Percentiles rank a stretch among this genome's conserved stretches.
Conservation (phyloP, 1,140 invertebrate species). For the Dendrolimus punctatus region DNA sequence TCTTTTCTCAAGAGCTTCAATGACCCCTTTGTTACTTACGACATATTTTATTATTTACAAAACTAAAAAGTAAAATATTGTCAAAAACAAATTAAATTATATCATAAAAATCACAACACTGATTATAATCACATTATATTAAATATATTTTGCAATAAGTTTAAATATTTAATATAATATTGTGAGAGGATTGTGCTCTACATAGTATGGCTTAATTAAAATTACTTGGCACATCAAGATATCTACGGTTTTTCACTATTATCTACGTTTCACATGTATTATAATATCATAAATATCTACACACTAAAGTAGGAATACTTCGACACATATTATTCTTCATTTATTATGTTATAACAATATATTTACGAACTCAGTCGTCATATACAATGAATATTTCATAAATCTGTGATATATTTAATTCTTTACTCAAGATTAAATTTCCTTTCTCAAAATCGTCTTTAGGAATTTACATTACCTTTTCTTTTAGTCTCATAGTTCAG, state of each 20-base stretch:
- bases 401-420: conserved; percentile 8
- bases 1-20: conserved; percentile 7
- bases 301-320: conserved; percentile 31
- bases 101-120: conserved; percentile 35
- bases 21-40: conserved; percentile 17
- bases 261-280: conserved; percentile 26
- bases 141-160: too few relatives aligned
- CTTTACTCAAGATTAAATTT: conserved; percentile 6
- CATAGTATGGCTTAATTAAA: conserved; percentile 15
- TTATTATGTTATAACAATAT: conserved; percentile 8
- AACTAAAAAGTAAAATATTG: conserved; percentile 6
- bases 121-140: conserved; percentile 21
- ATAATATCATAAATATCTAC: conserved; percentile 11
- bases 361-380: conserved; percentile 17
- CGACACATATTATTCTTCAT: conserved; percentile 14
- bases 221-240: conserved; percentile 23
- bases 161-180: too few relatives aligned
- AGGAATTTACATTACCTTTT: conserved; percentile 11
- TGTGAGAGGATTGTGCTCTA: conserved; percentile 14
- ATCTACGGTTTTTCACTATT: conserved; percentile 17
- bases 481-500: conserved; percentile 31
- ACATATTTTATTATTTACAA: conserved; percentile 15
- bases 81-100: conserved; percentile 15
- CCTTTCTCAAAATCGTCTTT: conserved; percentile 2
- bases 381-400: conserved; percentile 9